Evolutionary conservation across 2,888 invertebrate genomes (phyloP), one percentile per base, ranked within the genome.

Genomic region (Meloe dianella): DNA sequence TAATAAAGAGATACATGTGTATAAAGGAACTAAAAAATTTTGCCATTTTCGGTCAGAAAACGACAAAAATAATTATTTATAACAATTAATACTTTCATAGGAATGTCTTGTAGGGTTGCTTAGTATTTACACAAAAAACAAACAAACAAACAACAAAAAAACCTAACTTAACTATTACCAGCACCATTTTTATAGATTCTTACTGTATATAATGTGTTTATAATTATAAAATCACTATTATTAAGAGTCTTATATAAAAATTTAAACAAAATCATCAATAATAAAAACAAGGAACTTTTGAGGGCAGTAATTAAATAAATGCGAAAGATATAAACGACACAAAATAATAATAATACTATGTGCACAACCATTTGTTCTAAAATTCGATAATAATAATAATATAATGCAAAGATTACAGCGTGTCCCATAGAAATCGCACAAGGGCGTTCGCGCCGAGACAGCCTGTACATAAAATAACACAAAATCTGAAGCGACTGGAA

Each of bases 61-160:
- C 54, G 60, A 68, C 62, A 61, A 65, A 67, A 73, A 66, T 30
- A 63, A 69, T 64, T 74, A 71, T 73, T 73, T 76, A 74, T 79
- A 79, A 79, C 83, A 84, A 80, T n/a, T 84, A 84, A 84, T 84
- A 84, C 84, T 84, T 82, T 77, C 72, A 73, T 83, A 84, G 83
- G 83, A 84, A 84, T 84, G 83, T 84, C 83, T 77, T 24, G 41
- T 41, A 79, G 76, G 77, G 72, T 72, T 72, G 56, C 65, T 63
- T 65, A 73, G 72, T 80, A 82, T 82, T 72, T 81, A 83, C 82
- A 83, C 27, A 54, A 54, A 54, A 81, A n/a, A n/a, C n/a, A n/a
- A n/a, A n/a, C n/a, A n/a, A n/a, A n/a, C n/a, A n/a, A n/a, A n/a
- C n/a, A n/a, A n/a, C n/a, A n/a, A n/a, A n/a, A n/a, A n/a, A n/a